Conservation (phyloP, 1,140 invertebrate genomes). For the Papilio polytes region DNA sequence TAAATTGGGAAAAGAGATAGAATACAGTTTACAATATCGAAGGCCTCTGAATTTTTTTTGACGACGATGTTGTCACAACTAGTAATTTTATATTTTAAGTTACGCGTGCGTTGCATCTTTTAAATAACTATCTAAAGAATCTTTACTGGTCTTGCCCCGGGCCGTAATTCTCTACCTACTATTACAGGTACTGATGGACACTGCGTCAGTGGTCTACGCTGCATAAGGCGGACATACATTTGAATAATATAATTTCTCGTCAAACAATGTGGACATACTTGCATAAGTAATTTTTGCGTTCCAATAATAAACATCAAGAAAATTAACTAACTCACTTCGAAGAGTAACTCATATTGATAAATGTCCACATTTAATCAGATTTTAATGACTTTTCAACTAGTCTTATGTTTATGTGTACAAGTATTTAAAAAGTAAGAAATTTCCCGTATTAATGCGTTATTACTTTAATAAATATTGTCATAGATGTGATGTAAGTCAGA, state of each 20-base stretch:
- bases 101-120: background rate
- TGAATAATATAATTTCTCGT: constrained; percentile 1
- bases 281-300: background rate
- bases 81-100: constrained; percentile 4
- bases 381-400: no score
- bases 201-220: background rate
- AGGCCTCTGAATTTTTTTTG: no score
- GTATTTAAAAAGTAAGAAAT: no score
- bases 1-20: background rate
- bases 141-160: background rate
- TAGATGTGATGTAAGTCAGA: no score
- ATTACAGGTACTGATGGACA: background rate
- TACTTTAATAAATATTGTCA: no score
- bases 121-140: constrained; percentile 11
- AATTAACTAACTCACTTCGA: no score
- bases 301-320: no score
- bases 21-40: no score
- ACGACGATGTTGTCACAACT: background rate
- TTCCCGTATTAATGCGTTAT: no score
- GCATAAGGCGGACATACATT: background rate
- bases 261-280: background rate
- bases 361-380: no score
- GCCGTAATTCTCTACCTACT: background rate
- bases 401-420: no score
- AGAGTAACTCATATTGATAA: no score